phyloP scores from a whole-genome alignment of 1,140 invertebrate genomes.

The Dolichoris vasculosae region DNA sequence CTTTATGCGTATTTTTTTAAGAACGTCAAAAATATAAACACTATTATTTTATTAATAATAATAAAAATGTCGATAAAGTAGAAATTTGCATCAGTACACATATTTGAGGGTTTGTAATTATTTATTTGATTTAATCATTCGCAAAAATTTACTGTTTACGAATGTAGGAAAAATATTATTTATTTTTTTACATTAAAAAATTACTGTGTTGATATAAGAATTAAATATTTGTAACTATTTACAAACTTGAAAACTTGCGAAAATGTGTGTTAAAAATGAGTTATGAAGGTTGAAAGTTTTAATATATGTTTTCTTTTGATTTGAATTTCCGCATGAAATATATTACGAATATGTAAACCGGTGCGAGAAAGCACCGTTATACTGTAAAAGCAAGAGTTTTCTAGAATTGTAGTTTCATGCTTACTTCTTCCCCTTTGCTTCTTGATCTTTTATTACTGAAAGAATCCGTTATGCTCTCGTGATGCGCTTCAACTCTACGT shows the following conservation, averaged over 20 bases:
- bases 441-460: not conserved
- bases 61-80: not conserved
- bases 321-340: not conserved
- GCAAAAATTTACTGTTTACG: not conserved
- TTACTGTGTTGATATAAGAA: not conserved
- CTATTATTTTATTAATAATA: constrained; percentile 5
- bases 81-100: not conserved
- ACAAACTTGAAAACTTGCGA: not conserved
- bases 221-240: not conserved
- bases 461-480: constrained; percentile 6
- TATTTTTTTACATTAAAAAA: not conserved
- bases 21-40: not conserved
- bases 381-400: not conserved
- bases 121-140: not conserved
- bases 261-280: not conserved
- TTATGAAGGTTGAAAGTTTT: not conserved
- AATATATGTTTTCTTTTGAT: not conserved
- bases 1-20: not conserved
- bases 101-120: not conserved
- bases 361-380: not conserved
- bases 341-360: not conserved
- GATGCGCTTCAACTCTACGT: not conserved
- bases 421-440: not conserved
- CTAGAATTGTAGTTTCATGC: not conserved
- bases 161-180: too few relatives aligned